A percentile compares a stretch with the other conserved stretches of the same genome.
phyloP scores from a whole-genome alignment of 1,140 invertebrate genomes.

The Lordiphosa stackelbergi region DNA sequence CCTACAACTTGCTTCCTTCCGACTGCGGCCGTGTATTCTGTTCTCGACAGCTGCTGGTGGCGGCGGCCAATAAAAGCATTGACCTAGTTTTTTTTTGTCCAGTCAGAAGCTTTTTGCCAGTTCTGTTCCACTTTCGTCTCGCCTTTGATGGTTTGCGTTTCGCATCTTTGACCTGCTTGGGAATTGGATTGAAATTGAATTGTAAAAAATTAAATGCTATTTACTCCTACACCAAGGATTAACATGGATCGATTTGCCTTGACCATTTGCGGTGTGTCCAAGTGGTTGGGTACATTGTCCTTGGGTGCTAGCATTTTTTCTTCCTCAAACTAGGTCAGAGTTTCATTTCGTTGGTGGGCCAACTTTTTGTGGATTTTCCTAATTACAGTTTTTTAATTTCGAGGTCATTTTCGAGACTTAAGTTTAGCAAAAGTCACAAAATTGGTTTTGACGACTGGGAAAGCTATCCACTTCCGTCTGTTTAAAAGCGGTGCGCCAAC shows the following conservation, averaged over 20 bases:
- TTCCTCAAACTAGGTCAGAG: constrained; percentile 36
- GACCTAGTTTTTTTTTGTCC: constrained; percentile 6
- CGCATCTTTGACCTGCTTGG: constrained; percentile 13
- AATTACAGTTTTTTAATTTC: constrained; percentile 24
- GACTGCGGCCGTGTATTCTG: neutral
- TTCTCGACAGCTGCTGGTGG: constrained; percentile 3
- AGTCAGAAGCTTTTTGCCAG: constrained; percentile 1
- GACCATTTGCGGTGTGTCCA: constrained; percentile 37
- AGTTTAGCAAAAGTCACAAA: constrained; percentile 11
- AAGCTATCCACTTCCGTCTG: constrained; percentile 51
- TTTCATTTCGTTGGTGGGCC: constrained; percentile 1
- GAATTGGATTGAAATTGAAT: constrained; percentile 8
- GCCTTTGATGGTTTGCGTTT: constrained; percentile 9
- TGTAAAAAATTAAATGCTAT: constrained; percentile 12
- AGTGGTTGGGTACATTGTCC: constrained; percentile 20
- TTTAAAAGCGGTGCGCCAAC: constrained; percentile 39
- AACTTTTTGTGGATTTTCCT: neutral
- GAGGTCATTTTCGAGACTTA: too few relatives aligned
- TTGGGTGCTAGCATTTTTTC: constrained; percentile 34
- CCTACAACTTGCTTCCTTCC: too few relatives aligned
- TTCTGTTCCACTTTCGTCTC: constrained; percentile 11
- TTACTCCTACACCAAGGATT: constrained; percentile 18
- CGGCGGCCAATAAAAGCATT: neutral
- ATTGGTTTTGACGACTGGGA: constrained; percentile 40
- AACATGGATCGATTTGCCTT: constrained; percentile 39